A percentile compares a stretch with the other conserved stretches of the same genome.
phyloP scores from a whole-genome alignment of 2,113 vertebrate genomes.

The Morone chrysops region DNA sequence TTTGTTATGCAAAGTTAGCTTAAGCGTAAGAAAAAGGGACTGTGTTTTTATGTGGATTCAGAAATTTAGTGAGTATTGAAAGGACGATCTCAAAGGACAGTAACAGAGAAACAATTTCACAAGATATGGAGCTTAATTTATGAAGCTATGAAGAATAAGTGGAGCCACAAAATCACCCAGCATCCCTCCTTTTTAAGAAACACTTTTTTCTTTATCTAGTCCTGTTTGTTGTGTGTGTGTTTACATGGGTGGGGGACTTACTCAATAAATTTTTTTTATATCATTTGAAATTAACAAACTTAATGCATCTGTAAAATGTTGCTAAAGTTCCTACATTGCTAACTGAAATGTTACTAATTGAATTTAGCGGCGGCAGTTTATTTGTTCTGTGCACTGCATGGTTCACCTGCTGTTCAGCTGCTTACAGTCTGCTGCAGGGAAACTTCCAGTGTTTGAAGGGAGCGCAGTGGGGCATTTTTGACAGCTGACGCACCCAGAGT shows the following conservation, averaged over 20 bases:
- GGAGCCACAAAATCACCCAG: not conserved
- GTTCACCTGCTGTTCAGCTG: not conserved
- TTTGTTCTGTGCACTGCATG: not conserved
- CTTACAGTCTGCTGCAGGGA: not conserved
- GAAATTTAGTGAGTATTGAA: too few species aligned
- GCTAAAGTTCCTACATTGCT: not conserved
- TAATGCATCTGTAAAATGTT: not conserved
- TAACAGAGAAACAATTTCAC: not conserved
- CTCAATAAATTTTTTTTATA: too few species aligned
- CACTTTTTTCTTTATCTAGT: too few species aligned
- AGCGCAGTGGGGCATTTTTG: not conserved
- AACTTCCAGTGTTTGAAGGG: not conserved
- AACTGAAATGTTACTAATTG: not conserved
- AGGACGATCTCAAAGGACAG: not conserved
- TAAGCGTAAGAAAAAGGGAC: too few species aligned
- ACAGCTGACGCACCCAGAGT: not conserved
- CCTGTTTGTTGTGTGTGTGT: too few species aligned
- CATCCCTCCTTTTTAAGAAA: too few species aligned
- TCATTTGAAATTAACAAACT: not conserved
- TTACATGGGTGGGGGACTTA: too few species aligned
- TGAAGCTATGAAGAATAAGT: not conserved
- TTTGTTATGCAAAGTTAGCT: too few species aligned
- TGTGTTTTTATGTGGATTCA: too few species aligned
- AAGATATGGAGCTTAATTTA: not conserved
- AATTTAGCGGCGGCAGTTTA: not conserved